Conservation (phyloP, 2,888 invertebrate genomes). For the Mesorhabditis sp. region DNA sequence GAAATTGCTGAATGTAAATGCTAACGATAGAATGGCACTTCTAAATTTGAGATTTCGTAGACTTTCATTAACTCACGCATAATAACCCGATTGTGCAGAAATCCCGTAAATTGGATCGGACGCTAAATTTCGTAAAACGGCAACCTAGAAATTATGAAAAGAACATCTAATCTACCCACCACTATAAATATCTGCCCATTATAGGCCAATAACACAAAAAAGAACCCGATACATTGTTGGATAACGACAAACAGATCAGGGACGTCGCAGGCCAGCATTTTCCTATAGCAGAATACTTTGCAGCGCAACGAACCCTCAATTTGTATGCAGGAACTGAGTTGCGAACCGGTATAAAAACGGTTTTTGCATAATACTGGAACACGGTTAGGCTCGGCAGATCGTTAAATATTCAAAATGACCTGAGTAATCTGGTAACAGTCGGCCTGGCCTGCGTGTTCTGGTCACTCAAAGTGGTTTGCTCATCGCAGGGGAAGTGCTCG, state of each 20-base stretch:
- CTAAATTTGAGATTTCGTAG: not conserved
- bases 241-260: not conserved
- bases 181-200: constrained; percentile 2
- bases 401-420: too few species aligned
- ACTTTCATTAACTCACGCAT: constrained; percentile 3
- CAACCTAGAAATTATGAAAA: constrained; percentile 1
- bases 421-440: too few species aligned
- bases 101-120: constrained; percentile 1
- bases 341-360: too few species aligned
- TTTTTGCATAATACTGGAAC: too few species aligned
- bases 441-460: too few species aligned
- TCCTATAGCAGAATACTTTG: not conserved
- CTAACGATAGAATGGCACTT: not conserved
- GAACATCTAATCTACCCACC: not conserved
- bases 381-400: too few species aligned
- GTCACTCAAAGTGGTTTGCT: too few species aligned
- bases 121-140: constrained; percentile 1
- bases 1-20: not conserved
- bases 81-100: not conserved
- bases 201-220: not conserved
- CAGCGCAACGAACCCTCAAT: not conserved
- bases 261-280: not conserved
- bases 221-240: constrained; percentile 4
- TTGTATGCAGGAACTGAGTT: not conserved
- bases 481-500: too few species aligned